These are phyloP conservation scores for Acanthochromis polyacanthus DNA, from an alignment of 2,113 vertebrate genomes.

Conservation along the genomic window DNA sequence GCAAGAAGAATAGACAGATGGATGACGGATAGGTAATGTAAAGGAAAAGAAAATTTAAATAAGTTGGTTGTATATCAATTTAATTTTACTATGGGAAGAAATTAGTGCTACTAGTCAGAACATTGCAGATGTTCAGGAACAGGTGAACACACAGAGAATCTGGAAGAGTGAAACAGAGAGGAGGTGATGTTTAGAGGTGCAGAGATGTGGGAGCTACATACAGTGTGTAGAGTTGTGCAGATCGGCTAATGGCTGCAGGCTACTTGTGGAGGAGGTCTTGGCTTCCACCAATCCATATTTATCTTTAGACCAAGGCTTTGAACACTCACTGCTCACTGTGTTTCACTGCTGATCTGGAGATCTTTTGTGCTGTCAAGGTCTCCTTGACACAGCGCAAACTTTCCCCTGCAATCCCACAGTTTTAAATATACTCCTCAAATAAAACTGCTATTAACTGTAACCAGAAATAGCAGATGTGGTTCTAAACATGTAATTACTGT, in stretches of 20 bases:
- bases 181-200: not conserved
- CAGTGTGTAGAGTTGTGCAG: not conserved
- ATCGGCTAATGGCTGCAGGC: slow-evolving; percentile 14
- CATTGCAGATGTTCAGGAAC: not conserved
- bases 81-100: too few species aligned
- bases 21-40: too few species aligned
- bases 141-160: not conserved
- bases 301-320: slow-evolving; percentile 39
- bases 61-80: too few species aligned
- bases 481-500: too few species aligned
- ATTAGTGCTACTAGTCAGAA: too few species aligned
- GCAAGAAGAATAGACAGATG: too few species aligned
- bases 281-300: slow-evolving; percentile 16
- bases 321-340: slow-evolving; percentile 36
- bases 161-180: not conserved
- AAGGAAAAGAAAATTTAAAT: too few species aligned
- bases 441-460: too few species aligned
- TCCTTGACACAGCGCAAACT: too few species aligned
- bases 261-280: slow-evolving; percentile 39
- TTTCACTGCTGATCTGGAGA: slow-evolving; percentile 22
- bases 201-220: not conserved
- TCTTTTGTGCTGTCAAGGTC: not conserved
- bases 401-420: too few species aligned
- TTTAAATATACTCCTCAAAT: too few species aligned
- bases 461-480: too few species aligned